Percentiles rank a stretch among this genome's conserved stretches.
These are phyloP conservation scores for Cylas formicarius DNA, from an alignment of 1,140 invertebrate genomes.

Conservation along the genomic window DNA sequence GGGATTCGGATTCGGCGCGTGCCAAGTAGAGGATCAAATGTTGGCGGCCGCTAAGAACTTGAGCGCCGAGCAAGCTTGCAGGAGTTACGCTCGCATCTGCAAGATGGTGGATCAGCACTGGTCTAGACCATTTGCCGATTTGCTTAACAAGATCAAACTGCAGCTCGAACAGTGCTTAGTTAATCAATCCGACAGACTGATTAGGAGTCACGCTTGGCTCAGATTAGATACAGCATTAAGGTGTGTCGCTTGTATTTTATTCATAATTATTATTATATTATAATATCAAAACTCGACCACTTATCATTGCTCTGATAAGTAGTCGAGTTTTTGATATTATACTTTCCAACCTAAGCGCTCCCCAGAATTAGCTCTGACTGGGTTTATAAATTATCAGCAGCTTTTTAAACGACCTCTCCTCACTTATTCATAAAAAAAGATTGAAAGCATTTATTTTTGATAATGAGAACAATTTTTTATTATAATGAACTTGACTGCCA, in stretches of 20 bases:
- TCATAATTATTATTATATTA: neutral
- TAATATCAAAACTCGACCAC: neutral
- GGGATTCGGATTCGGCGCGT: conserved; percentile 60
- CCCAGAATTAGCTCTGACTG: too few relatives aligned
- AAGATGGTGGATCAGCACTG: conserved; percentile 35
- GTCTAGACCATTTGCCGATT: conserved; percentile 30
- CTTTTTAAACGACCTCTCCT: too few relatives aligned
- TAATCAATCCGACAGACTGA: conserved; percentile 53
- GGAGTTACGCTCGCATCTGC: conserved; percentile 50
- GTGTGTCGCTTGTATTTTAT: too few relatives aligned
- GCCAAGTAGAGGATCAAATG: conserved; percentile 58
- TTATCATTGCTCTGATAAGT: too few relatives aligned
- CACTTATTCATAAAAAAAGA: too few relatives aligned
- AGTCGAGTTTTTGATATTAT: too few relatives aligned
- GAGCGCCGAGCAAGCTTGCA: conserved; percentile 63
- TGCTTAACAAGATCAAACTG: conserved; percentile 40
- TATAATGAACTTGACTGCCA: too few relatives aligned
- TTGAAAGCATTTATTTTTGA: too few relatives aligned
- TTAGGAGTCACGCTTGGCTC: conserved; percentile 55
- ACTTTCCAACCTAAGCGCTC: too few relatives aligned
- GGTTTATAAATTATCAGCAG: too few relatives aligned
- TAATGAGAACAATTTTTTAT: too few relatives aligned
- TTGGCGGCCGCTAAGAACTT: conserved; percentile 55
- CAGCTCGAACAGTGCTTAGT: conserved; percentile 57
- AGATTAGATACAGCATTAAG: conserved; percentile 52